Base-by-base conservation (phyloP, 2,888 invertebrate genomes). In the Ceraclea dissimilis region DNA sequence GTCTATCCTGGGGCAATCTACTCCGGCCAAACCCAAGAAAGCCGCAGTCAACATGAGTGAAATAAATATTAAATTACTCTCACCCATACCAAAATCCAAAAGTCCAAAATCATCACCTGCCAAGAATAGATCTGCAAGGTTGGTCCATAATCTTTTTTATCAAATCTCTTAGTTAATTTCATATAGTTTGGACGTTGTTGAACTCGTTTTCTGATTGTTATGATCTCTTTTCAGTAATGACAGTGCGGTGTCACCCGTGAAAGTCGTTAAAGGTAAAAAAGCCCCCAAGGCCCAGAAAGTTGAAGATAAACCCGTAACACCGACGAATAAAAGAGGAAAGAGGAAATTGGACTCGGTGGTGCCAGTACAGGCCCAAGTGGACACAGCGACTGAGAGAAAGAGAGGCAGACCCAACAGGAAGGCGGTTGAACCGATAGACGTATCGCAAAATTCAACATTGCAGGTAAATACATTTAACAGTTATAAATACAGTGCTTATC, bases 1-100 rank as follows among this genome's bases (percentile, higher is more conserved):
- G 11, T 60, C 62, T 44, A 57, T 61, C 11, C 46, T 61, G 20
- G 56, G 62, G 13, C 62, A 62, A 46, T 62, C 62, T 5, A 62
- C 62, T 11, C 62, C 62, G 11, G 58, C 58, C 11, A 56, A 56
- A 48, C 47, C 34, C 11, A 51, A 44, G 21, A 51, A 44, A 20
- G 22, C 46, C 1, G 21, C 51, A 6, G 34, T 18, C 10, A 50
- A 52, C n/a, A 17, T 43, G 13, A 59, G 56, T 43, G 52, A 51
- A 22, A 53, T 57, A 19, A 59, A 56, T 33, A 57, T 61, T 20
- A 59, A 53, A 33, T 52, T 55, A 34, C 16, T 62, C 8, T 62
- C 62, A 18, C 62, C 62, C 1, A 62, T 62, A 26, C 17, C 48
- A 8, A 31, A 31, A 17, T 18, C 11, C 6, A 8, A 22, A 13